Evolutionary conservation across 2,888 invertebrate genomes (phyloP).

Genomic region (Sicus ferrugineus): DNA sequence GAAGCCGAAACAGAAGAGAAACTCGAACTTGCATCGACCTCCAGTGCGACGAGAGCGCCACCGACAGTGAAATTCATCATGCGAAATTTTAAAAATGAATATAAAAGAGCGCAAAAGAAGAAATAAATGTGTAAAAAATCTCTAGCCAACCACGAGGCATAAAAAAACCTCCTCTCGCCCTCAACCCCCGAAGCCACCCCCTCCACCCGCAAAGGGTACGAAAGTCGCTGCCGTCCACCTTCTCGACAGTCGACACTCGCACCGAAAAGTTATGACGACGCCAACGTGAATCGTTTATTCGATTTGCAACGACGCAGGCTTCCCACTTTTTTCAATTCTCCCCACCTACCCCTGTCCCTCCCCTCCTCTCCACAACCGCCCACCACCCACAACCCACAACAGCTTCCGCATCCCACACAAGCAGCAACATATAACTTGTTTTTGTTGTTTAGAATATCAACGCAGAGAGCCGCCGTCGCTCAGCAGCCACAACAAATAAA

Average conservation of each 20-base stretch:
- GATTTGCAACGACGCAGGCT: no score
- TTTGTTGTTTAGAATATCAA: conserved; percentile 25
- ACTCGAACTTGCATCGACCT: neutral
- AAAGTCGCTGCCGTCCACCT: no score
- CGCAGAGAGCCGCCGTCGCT: conserved; percentile 24
- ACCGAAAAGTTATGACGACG: no score
- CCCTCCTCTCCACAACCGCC: neutral
- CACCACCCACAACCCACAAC: neutral
- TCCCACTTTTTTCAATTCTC: no score
- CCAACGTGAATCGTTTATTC: no score
- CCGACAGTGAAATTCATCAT: conserved; percentile 30
- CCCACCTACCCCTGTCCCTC: neutral
- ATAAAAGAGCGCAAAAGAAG: neutral
- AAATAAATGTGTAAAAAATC: neutral
- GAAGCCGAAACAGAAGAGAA: neutral
- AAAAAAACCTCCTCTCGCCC: no score
- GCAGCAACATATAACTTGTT: conserved; percentile 14
- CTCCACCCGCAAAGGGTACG: neutral
- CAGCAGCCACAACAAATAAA: conserved; percentile 43
- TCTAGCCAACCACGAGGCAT: conserved; percentile 9
- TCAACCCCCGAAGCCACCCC: neutral
- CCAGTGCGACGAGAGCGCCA: conserved; percentile 3
- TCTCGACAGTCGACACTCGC: no score
- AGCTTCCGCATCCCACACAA: conserved; percentile 8
- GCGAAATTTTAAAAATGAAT: neutral